Conservation (phyloP, 2,888 invertebrate species). For the Calliphora vomitoria region DNA sequence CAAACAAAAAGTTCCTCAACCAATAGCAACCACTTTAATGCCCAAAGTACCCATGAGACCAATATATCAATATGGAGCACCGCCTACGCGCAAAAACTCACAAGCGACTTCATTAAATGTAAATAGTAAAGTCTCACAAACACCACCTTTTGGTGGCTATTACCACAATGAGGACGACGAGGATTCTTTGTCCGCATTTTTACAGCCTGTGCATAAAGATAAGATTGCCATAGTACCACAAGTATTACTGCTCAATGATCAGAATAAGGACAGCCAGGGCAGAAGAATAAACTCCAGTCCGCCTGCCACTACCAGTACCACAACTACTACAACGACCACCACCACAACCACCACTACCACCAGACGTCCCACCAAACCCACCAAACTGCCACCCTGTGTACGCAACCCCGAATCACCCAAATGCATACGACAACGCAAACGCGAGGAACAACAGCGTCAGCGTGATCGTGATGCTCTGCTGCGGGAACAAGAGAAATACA, state of each 20-base stretch:
- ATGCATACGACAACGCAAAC: constrained; percentile 82
- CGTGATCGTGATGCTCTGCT: constrained; percentile 81
- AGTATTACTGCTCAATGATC: constrained; percentile 83
- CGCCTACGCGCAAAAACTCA: constrained; percentile 79
- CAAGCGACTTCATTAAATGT: constrained; percentile 69
- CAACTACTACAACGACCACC: constrained; percentile 71
- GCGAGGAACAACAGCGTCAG: constrained; percentile 82
- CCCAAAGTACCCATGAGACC: constrained; percentile 79
- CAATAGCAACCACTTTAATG: constrained; percentile 75
- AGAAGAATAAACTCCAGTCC: constrained; percentile 65
- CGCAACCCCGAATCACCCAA: constrained; percentile 82
- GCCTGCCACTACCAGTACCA: constrained; percentile 70
- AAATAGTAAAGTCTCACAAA: constrained; percentile 75
- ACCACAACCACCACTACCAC: constrained; percentile 74
- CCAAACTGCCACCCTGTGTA: constrained; percentile 81
- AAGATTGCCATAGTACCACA: constrained; percentile 83
- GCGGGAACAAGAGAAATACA: constrained; percentile 81
- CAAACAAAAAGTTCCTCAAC: constrained; percentile 74
- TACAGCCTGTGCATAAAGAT: constrained; percentile 77
- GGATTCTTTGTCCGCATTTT: constrained; percentile 76
- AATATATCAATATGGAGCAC: constrained; percentile 80
- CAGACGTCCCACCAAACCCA: constrained; percentile 78
- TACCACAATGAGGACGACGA: constrained; percentile 80
- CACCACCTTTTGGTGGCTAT: constrained; percentile 78
- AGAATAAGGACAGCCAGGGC: constrained; percentile 75